A percentile compares a stretch with the other conserved stretches of the same genome.
phyloP scores from a whole-genome alignment of 2,113 vertebrate genomes.

The Australoheros scitulus region DNA sequence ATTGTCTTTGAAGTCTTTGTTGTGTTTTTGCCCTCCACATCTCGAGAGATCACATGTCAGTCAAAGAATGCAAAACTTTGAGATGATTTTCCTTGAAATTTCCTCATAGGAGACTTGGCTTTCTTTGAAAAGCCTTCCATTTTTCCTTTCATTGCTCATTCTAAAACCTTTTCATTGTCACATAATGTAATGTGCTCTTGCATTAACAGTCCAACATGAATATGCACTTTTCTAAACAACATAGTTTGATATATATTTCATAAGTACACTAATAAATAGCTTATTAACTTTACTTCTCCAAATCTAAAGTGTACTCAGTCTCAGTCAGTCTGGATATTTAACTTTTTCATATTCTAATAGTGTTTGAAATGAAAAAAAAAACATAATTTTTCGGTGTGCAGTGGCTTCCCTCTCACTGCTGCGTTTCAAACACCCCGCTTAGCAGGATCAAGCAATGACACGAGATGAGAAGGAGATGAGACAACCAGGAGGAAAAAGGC shows the following conservation, averaged over 20 bases:
- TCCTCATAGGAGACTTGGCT: neutral
- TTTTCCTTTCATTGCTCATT: neutral
- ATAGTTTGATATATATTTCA: neutral
- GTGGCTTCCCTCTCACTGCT: neutral
- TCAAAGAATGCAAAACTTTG: neutral
- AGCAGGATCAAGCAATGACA: slow-evolving; percentile 15
- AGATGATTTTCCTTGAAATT: neutral
- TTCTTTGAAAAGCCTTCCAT: neutral
- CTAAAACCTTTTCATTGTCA: neutral
- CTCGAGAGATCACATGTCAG: slow-evolving; percentile 13
- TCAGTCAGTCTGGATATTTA: neutral
- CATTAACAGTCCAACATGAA: neutral
- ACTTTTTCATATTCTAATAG: neutral
- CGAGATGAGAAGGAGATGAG: slow-evolving; percentile 50
- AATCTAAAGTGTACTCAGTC: neutral
- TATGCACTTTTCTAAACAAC: neutral
- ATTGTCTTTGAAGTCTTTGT: slow-evolving; percentile 27
- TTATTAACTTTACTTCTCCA: neutral
- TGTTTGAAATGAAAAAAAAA: neutral
- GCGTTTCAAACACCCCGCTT: slow-evolving; percentile 9
- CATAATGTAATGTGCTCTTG: neutral
- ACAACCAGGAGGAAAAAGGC: slow-evolving; percentile 42
- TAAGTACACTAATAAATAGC: neutral
- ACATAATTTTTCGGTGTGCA: neutral
- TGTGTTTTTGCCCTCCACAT: neutral